phyloP scores from a whole-genome alignment of 2,113 vertebrate species.

The Struthio camelus region DNA sequence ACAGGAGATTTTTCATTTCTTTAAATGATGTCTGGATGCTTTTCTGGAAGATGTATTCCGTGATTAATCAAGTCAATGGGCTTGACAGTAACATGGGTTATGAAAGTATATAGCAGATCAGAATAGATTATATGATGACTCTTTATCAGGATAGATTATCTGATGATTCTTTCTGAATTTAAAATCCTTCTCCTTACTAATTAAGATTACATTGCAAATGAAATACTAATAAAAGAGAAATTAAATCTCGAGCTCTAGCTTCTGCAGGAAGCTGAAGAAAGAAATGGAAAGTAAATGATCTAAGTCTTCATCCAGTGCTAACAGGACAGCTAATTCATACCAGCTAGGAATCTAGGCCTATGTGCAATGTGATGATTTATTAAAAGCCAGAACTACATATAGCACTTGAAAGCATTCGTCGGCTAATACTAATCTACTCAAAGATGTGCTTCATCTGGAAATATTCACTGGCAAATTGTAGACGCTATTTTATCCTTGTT shows the following conservation, averaged over 20 bases:
- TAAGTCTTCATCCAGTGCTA: background rate
- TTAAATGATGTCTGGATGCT: rapidly evolving
- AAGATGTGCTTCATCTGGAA: background rate
- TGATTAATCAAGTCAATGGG: background rate
- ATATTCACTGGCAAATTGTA: background rate
- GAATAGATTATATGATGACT: background rate
- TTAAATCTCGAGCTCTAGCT: background rate
- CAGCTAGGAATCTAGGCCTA: background rate
- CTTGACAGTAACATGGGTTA: background rate
- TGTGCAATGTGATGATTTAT: background rate
- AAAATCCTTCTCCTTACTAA: background rate
- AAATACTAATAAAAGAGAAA: background rate
- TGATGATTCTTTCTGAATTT: background rate
- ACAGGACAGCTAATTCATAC: background rate
- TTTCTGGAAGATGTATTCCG: background rate
- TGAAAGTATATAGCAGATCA: background rate
- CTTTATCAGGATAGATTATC: background rate
- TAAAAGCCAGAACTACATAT: background rate
- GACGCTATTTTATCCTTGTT: background rate
- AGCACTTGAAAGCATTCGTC: background rate
- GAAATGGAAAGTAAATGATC: background rate
- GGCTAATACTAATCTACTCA: background rate
- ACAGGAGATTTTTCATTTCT: background rate
- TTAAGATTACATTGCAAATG: background rate
- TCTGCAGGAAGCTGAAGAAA: background rate